Conservation (phyloP, 2,888 invertebrate species). For the Orthosia incerta region DNA sequence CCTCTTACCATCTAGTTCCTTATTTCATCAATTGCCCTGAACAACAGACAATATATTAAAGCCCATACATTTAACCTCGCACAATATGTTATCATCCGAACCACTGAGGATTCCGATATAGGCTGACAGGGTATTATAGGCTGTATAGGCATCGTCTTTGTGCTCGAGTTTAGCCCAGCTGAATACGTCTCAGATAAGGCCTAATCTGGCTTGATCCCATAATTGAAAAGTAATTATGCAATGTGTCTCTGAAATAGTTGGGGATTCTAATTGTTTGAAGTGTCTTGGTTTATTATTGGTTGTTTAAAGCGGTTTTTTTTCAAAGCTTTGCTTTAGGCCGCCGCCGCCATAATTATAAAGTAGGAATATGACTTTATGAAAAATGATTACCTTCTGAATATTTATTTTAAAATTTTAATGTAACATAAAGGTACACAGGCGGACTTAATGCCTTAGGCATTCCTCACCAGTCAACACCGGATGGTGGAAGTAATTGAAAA, state of each 20-base stretch:
- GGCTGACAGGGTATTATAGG: conserved; percentile 20
- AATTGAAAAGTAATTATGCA: conserved; percentile 51
- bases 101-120: conserved; percentile 26
- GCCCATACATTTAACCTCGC: background rate
- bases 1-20: too few species aligned
- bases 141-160: conserved; percentile 27
- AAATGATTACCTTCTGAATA: too few species aligned
- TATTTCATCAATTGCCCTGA: too few species aligned
- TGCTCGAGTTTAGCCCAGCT: conserved; percentile 8
- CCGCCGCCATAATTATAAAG: background rate
- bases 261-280: background rate
- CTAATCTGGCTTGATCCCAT: conserved; percentile 31
- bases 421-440: too few species aligned
- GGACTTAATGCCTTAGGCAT: too few species aligned
- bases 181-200: conserved; percentile 41
- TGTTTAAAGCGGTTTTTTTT: background rate
- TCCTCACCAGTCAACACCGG: too few species aligned
- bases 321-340: background rate
- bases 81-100: conserved; percentile 34
- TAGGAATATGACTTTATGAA: background rate
- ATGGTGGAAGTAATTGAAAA: too few species aligned
- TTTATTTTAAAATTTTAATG: too few species aligned
- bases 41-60: background rate
- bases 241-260: conserved; percentile 35
- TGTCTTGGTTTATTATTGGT: conserved; percentile 13